A percentile compares a stretch with the other conserved stretches of the same genome.
Evolutionary conservation across 2,888 invertebrate species (phyloP).

Genomic region (Thera obeliscata): DNA sequence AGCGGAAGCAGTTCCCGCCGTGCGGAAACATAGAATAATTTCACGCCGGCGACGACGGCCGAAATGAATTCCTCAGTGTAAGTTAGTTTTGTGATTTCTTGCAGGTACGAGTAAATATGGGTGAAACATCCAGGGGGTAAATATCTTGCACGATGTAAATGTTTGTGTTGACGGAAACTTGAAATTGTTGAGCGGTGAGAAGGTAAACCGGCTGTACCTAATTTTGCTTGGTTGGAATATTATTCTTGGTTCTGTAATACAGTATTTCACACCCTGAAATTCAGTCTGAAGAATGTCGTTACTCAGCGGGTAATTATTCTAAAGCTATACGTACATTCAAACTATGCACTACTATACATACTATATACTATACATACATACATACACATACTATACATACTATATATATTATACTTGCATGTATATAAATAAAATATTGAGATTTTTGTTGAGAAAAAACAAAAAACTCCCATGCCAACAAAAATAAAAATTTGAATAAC

Average conservation of each 20-base stretch:
- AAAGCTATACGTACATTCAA: no score
- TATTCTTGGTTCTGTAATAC: background rate
- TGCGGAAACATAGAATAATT: constrained; percentile 66
- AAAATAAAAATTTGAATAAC: no score
- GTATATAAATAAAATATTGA: no score
- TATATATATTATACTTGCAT: no score
- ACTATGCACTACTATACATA: no score
- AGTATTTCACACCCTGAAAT: no score
- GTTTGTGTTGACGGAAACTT: constrained; percentile 9
- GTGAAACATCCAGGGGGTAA: constrained; percentile 10
- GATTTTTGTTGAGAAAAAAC: no score
- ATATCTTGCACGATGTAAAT: background rate
- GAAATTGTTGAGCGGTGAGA: constrained; percentile 3
- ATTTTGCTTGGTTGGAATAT: background rate
- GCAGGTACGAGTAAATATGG: constrained; percentile 4
- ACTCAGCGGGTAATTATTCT: no score
- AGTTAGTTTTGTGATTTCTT: constrained; percentile 11
- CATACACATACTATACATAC: no score
- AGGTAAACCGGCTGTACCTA: background rate
- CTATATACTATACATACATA: no score
- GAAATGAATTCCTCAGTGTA: constrained; percentile 52
- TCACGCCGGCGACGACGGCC: constrained; percentile 55
- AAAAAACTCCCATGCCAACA: no score
- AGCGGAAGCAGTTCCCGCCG: constrained; percentile 57
- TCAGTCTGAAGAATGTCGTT: no score